Conservation (phyloP, 1,140 invertebrate genomes). For the Drosophila orosa region DNA sequence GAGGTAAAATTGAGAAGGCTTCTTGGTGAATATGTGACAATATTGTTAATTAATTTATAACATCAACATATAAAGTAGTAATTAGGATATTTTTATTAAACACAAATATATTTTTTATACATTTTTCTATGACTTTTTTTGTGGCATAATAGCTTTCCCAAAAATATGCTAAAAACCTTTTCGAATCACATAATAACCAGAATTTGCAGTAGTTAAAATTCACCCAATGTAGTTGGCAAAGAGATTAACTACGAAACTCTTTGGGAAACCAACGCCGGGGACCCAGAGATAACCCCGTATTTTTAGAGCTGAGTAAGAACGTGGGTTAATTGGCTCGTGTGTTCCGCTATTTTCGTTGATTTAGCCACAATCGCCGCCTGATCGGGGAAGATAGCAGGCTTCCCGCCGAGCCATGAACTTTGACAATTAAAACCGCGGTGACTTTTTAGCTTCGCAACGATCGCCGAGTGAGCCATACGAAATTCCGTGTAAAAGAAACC, state of each 20-base stretch:
- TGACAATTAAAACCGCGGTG: slow-evolving; percentile 15
- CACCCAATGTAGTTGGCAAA: background rate
- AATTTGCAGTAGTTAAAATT: background rate
- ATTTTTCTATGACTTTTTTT: no score
- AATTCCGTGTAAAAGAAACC: slow-evolving; percentile 31
- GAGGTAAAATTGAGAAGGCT: no score
- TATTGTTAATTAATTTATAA: no score
- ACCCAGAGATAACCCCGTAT: slow-evolving; percentile 21
- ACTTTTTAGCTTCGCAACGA: slow-evolving; percentile 30
- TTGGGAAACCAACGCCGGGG: background rate
- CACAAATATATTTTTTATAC: no score
- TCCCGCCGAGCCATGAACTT: slow-evolving; percentile 14
- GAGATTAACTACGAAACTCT: background rate
- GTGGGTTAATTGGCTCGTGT: slow-evolving; percentile 31
- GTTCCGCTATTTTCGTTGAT: slow-evolving; percentile 19
- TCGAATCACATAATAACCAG: background rate
- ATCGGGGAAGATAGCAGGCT: background rate
- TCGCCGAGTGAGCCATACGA: slow-evolving; percentile 24
- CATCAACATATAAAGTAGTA: background rate
- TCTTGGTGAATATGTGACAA: no score
- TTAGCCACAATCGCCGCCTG: slow-evolving; percentile 5
- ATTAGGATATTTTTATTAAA: no score
- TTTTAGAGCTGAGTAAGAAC: slow-evolving; percentile 46
- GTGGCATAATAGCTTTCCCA: background rate
- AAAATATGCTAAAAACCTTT: background rate